A percentile compares a stretch with the other conserved stretches of the same genome.
Conservation (phyloP, 2,113 vertebrate species). For the Chelonoidis abingdonii region DNA sequence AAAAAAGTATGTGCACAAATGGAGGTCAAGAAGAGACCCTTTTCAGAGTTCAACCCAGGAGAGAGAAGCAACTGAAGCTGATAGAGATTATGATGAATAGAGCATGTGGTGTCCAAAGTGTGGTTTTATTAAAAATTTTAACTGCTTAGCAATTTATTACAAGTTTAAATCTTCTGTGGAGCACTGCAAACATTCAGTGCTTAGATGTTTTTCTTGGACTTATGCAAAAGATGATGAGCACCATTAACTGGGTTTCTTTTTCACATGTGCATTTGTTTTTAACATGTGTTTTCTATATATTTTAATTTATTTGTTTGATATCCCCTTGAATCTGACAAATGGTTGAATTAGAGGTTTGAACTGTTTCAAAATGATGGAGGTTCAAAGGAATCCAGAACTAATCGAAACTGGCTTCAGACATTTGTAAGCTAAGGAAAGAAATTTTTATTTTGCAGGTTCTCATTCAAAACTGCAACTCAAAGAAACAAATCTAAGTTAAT, state of each 20-base stretch:
- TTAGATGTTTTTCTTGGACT: not conserved
- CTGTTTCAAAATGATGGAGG: not conserved
- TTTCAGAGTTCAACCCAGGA: not conserved
- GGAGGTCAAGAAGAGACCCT: not conserved
- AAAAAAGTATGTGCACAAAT: not conserved
- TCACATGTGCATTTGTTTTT: not conserved
- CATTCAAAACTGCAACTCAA: not conserved
- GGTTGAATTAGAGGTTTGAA: conserved; percentile 45
- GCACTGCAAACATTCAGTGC: not conserved
- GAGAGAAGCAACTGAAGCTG: not conserved
- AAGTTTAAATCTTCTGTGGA: not conserved
- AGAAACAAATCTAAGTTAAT: not conserved
- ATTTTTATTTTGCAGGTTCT: conserved; percentile 26
- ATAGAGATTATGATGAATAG: conserved; percentile 3
- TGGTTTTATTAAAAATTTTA: not conserved
- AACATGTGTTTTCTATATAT: conserved; percentile 42
- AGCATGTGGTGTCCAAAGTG: not conserved
- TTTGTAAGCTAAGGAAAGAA: conserved; percentile 19
- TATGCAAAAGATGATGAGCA: not conserved
- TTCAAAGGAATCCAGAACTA: conserved; percentile 59
- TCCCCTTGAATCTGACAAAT: conserved; percentile 31
- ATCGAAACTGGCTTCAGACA: conserved; percentile 14
- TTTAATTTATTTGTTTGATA: conserved; percentile 52
- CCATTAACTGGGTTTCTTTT: not conserved
- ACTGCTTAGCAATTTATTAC: not conserved